Conservation (phyloP, 2,113 vertebrate genomes). For the Sigmodon hispidus region DNA sequence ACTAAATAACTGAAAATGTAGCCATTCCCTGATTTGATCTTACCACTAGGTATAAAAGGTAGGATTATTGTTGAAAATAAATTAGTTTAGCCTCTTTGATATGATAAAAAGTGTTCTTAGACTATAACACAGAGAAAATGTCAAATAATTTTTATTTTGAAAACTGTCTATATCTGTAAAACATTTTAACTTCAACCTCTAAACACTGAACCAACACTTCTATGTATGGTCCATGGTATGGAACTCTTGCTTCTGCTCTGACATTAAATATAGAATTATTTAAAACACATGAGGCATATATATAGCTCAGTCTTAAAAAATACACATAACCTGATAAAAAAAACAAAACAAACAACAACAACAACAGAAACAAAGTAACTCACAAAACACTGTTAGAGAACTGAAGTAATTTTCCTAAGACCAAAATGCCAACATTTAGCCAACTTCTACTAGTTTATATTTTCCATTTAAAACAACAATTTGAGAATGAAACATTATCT, state of each 20-base stretch:
- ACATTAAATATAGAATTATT: neutral
- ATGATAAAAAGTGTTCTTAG: neutral
- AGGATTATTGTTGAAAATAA: constrained; percentile 30
- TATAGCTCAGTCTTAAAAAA: neutral
- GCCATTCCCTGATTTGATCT: neutral
- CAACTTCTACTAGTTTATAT: neutral
- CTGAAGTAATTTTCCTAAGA: neutral
- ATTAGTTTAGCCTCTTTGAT: neutral
- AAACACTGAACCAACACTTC: neutral
- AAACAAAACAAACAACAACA: neutral
- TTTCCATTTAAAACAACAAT: constrained; percentile 31
- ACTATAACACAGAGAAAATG: neutral
- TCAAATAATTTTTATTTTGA: neutral
- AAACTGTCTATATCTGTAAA: constrained; percentile 2
- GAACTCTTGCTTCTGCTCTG: constrained; percentile 11
- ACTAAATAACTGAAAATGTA: neutral
- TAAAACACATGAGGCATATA: neutral
- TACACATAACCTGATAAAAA: neutral
- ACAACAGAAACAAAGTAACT: neutral
- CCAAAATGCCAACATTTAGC: constrained; percentile 5
- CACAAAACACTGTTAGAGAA: neutral
- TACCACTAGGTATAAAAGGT: neutral
- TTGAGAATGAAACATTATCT: neutral
- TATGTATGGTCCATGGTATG: neutral
- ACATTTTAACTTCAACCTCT: constrained; percentile 25